A percentile compares a stretch with the other conserved stretches of the same genome.
Conservation (phyloP, 2,113 vertebrate genomes). For the Climacteris rufus region DNA sequence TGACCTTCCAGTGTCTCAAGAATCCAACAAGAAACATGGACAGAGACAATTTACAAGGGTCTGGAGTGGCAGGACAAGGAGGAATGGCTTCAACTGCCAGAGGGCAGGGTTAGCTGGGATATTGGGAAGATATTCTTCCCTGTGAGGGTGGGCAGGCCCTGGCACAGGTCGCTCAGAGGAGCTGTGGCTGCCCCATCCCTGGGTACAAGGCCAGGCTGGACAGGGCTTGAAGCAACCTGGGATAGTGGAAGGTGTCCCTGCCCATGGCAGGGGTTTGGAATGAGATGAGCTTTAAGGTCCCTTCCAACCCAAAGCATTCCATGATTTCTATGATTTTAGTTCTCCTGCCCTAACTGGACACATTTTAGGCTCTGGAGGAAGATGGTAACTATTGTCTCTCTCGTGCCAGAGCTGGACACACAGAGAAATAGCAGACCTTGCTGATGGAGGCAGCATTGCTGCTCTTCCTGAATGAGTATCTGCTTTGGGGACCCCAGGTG, state of each 20-base stretch:
- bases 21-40: neutral
- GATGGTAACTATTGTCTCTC: neutral
- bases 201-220: neutral
- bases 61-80: neutral
- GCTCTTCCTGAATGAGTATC: rapidly evolving
- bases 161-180: neutral
- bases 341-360: neutral
- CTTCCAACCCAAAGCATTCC: neutral
- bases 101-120: neutral
- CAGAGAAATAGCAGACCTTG: neutral
- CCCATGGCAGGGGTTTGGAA: neutral
- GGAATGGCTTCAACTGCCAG: neutral
- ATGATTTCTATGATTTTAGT: neutral
- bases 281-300: neutral
- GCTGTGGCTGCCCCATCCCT: neutral
- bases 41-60: neutral
- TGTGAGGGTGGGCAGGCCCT: neutral
- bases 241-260: neutral
- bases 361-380: neutral
- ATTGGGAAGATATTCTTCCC: neutral
- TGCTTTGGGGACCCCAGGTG: neutral
- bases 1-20: too few relatives aligned
- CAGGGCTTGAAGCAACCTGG: neutral
- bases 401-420: neutral
- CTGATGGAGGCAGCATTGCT: neutral